Base-by-base conservation (phyloP, 1,140 invertebrate species). In the Megalonaias nervosa region DNA sequence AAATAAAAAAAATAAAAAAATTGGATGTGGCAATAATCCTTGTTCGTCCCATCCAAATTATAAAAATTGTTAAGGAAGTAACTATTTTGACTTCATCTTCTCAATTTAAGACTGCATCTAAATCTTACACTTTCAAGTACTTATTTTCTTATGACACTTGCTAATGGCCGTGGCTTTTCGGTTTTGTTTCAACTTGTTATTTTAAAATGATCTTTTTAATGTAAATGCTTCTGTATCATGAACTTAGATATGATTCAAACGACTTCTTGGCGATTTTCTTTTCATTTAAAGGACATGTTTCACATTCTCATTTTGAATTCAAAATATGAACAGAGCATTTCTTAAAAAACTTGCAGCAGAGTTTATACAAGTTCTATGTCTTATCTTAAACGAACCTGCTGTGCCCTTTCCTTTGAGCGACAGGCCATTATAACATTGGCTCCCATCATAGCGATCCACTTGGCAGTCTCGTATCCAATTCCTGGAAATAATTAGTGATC, bases 401-500 rank as follows among this genome's bases (percentile, higher is more conserved):
- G 38, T 3, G 78, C 69, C 57, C 78, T 71, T 38, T 75, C 61
- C 58, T 80, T 68, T n/a, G 73, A 75, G 2, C 79, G 55, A 56
- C 79, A 80, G 11, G 74, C 79, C 13, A 80, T 76, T 19, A 80
- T 80, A 3, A 80, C 79, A 2, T 59, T 72, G 21, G 74, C 79
- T 21, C 74, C 79, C 79, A 80, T 73, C 60, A 73, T 74, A 14
- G 79, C 79, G 12, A 72, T 65, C 68, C 69, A 61, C 62, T 80
- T 76, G 26, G 74, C 64, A 16, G 71, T 69, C 62, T 80, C 74
- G 64, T 76, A 80, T 5, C 79, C 79, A 56, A 80, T 56, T 67
- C 78, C 78, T 80, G 31, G 15, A 62, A 59, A 69, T 26, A 66
- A 31, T 16, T 21, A 61, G 17, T 61, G 17, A 61, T 21, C 60